Base-by-base conservation (phyloP, 2,888 invertebrate species). In the Lasius platythorax region DNA sequence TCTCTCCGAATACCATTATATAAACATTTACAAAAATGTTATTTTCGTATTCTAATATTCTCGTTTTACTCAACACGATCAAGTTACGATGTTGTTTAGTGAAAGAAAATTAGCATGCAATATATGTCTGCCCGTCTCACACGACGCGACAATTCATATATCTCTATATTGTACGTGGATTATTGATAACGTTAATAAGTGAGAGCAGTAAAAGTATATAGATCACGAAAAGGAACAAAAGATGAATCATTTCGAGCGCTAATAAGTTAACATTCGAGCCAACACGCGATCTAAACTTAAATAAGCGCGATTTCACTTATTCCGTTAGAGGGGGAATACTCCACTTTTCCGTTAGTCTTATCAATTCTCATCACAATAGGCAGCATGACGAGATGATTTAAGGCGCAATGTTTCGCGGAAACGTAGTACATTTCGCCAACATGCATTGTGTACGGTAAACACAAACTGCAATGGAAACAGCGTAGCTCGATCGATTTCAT, bases 401-500 rank as follows among this genome's bases (percentile, higher is more conserved):
- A 12, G 11, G 43, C 23, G 23, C 28, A 40, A 73, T 70, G 40
- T 73, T 56, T 78, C 56, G 50, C 73, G 30, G 9, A 30, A 75
- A 75, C n/a, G 28, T 73, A 73, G 23, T 46, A 40, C 73, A 56
- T 50, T 9, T 37, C 64, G n/a, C 43, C 15, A 28, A 23, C 9
- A 18, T 37, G 18, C 11, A 43, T 28, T 6, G n/a, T n/a, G n/a
- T 53, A 53, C n/a, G 28, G 66, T 85, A 82, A 82, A 86, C n/a
- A 84, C 9, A 30, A 6, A 50, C 18, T n/a, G 37, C 43, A 28
- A 85, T 83, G 79, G 81, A 63, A 84, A 70, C 66, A 74, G 70
- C 43, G 84, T 73, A 70, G 76, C 82, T 82, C 84, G 67, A 89
- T 89, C 91, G 89, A 89, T 90, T 90, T 85, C 86, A 85, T 90